These are phyloP conservation scores for Liparis tanakae DNA, from an alignment of 2,797 vertebrate genomes.

Conservation along the genomic window DNA sequence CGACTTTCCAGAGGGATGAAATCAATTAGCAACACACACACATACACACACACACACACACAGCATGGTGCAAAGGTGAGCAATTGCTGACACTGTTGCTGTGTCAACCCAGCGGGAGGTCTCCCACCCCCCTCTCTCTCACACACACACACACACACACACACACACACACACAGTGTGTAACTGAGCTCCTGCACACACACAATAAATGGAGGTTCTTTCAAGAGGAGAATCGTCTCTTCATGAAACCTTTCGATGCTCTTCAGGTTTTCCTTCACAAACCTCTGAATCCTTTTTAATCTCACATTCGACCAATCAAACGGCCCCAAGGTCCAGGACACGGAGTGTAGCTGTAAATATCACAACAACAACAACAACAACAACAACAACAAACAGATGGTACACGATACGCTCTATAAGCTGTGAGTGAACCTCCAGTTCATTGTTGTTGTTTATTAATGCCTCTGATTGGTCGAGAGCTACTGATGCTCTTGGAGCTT, in stretches of 20 bases:
- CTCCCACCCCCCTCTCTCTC: too few relatives aligned
- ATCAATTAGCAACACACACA: conserved; percentile 77
- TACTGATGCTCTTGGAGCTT: background rate
- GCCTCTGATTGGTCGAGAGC: background rate
- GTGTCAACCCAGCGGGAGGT: conserved; percentile 51
- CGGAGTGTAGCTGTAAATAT: too few relatives aligned
- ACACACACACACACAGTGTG: background rate
- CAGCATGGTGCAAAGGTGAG: conserved; percentile 72
- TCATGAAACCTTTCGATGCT: background rate
- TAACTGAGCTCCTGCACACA: conserved; percentile 24
- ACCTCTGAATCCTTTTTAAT: background rate
- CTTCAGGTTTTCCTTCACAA: background rate
- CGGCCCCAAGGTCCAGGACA: background rate
- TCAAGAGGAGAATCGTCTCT: background rate
- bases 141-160: conserved; percentile 4
- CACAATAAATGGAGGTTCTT: background rate
- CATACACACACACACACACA: conserved; percentile 18
- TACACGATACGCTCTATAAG: background rate
- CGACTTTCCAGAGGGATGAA: conserved; percentile 75
- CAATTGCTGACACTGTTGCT: conserved; percentile 66
- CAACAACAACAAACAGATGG: too few relatives aligned
- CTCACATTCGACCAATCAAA: background rate
- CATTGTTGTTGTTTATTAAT: background rate
- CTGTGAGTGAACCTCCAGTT: background rate
- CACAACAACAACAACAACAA: too few relatives aligned